Evolutionary conservation across 2,797 vertebrate genomes (phyloP), one percentile per base, ranked within the genome.

Genomic region (Sarcophilus harrisii): DNA sequence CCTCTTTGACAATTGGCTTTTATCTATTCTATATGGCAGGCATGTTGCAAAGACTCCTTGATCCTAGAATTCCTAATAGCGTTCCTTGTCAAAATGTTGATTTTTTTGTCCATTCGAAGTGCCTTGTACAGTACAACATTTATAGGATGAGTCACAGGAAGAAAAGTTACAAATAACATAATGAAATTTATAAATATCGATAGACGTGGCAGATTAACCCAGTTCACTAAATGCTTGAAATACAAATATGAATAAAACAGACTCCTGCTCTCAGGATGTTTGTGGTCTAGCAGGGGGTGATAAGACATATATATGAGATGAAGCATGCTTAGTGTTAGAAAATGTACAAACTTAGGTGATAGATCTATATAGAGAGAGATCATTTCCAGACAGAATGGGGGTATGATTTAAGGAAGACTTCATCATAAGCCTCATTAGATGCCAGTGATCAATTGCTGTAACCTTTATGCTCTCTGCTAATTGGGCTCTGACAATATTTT

Each of bases 401-500:
- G 24, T 87, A 49, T 45, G 73, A 87, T 27, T 87, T 87, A 87
- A 87, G 38, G 24, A 27, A 87, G 38, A 87, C 21, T 87, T 87
- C 73, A 87, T 87, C 8, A n/a, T 45, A 45, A 45, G 21, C 73
- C 87, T 87, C 3, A 1, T 54, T 87, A 62, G 2, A 24, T 45
- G 4, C 9, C 92, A 93, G 58, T 93, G 60, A 29, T 62, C 91
- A 55, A 90, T 94, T 57, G 32, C 81, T 45, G 0, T 92, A 94
- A 90, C 90, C 32, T 60, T 32, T 24, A 90, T 28, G 27, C 16
- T 93, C 90, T 93, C 12, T 32, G 91, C 27, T 93, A 90, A 97
- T 91, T 62, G 18, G 9, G 93, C n/a, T 30, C 27, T 94, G 29
- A 45, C 73, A 81, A 54, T 91, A 96, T 92, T 90, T 93, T 96